phyloP scores from a whole-genome alignment of 1,140 invertebrate genomes.

The Pectinophora gossypiella region DNA sequence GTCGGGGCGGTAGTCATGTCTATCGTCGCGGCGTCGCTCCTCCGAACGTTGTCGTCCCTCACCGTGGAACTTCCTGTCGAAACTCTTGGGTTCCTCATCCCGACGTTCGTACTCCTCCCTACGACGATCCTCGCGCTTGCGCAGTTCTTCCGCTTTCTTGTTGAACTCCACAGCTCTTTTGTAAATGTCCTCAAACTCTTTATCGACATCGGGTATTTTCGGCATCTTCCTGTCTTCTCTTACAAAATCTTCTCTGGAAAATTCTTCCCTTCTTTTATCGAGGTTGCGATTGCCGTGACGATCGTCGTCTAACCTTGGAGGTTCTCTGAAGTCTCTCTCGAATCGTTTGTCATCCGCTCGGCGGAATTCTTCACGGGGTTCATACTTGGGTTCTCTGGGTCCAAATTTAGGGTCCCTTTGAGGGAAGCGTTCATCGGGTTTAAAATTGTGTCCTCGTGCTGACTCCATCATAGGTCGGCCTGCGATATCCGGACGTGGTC shows the following conservation, averaged over 20 bases:
- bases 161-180: conserved; percentile 47
- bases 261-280: conserved; percentile 26
- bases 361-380: conserved; percentile 7
- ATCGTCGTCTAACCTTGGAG: conserved; percentile 16
- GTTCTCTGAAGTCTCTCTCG: conserved; percentile 11
- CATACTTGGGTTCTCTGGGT: conserved; percentile 8
- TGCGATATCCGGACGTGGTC: background rate
- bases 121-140: conserved; percentile 23
- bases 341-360: conserved; percentile 20
- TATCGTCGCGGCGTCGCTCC: conserved; percentile 5
- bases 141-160: conserved; percentile 46
- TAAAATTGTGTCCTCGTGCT: background rate
- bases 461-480: background rate
- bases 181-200: conserved; percentile 58
- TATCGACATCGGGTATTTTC: conserved; percentile 22
- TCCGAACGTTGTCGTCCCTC: conserved; percentile 6
- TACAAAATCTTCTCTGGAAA: conserved; percentile 20
- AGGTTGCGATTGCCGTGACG: background rate
- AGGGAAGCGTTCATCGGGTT: background rate
- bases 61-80: conserved; percentile 1
- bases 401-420: background rate
- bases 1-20: background rate
- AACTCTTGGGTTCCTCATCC: background rate
- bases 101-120: conserved; percentile 5
- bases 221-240: conserved; percentile 22